Evolutionary conservation across 2,797 vertebrate species (phyloP), one percentile per base, ranked within the genome.

Genomic region (Spinus olivaceus): DNA sequence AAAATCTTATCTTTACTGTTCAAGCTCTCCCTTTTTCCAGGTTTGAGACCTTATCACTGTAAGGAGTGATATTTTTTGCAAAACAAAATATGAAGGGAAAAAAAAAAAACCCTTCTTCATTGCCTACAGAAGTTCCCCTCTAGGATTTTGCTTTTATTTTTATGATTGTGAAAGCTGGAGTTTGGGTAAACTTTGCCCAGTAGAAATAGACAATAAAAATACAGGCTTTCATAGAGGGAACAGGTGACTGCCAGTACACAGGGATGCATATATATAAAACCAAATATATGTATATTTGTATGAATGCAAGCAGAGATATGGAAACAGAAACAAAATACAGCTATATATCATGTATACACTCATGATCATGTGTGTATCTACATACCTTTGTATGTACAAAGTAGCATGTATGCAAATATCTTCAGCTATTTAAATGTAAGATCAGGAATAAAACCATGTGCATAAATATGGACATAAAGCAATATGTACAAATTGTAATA

Each of bases 1-100:
- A 35, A 51, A 91, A 63, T 84, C 81, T 79, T 95, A 65, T 94
- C 91, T 88, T 72, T 51, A 30, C 64, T 71, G 59, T 54, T 92
- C 70, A 77, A 85, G 54, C 24, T 46, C 25, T 67, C 8, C 35
- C 7, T 64, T 66, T 49, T 93, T 94, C 92, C 2, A 5, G 63
- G 60, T 95, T 92, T 46, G 73, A 77, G 81, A 81, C 88, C 66
- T 92, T 90, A 91, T 70, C 41, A 2, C 51, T 86, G 21, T 37
- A 76, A 10, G 50, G 46, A 91, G n/a, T 35, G 19, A 37, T 50
- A 35, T 13, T 66, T 86, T 92, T 77, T 78, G 56, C 47, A 42
- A 44, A 81, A 76, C 30, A 66, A 63, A 86, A 44, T 33, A 27
- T 5, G 11, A 44, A 88, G 42, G 2, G 5, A 37, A 37, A 8